These are phyloP conservation scores for Drosophila pachea DNA, from an alignment of 1,140 invertebrate genomes.

Conservation along the genomic window DNA sequence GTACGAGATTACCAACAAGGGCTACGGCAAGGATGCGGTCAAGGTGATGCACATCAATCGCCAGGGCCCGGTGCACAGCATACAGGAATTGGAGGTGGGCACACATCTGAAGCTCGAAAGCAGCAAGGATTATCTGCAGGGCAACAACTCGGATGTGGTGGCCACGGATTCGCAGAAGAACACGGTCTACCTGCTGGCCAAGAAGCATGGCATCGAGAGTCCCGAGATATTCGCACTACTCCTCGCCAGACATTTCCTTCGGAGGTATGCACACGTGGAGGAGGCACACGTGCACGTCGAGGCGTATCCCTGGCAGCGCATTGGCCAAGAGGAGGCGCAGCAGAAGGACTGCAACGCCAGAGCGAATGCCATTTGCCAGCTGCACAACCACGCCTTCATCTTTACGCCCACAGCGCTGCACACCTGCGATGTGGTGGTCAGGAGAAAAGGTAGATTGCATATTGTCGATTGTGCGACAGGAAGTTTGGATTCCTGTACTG, in stretches of 20 bases:
- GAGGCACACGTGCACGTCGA: conserved; percentile 84
- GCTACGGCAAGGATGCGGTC: conserved; percentile 87
- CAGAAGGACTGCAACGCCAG: too few relatives aligned
- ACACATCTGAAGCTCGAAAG: conserved; percentile 85
- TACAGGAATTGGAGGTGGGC: conserved; percentile 86
- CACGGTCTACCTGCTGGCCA: conserved; percentile 88
- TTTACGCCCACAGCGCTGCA: conserved; percentile 83
- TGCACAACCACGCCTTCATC: conserved; percentile 88
- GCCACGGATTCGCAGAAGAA: conserved; percentile 91
- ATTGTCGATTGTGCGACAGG: too few relatives aligned
- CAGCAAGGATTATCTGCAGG: conserved; percentile 82
- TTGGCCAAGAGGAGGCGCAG: conserved; percentile 79
- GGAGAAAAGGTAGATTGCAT: conserved; percentile 81
- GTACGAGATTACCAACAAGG: conserved; percentile 83
- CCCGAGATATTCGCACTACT: conserved; percentile 87
- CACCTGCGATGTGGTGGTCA: conserved; percentile 83
- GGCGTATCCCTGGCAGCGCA: conserved; percentile 86
- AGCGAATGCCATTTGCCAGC: conserved; percentile 70
- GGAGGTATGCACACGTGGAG: conserved; percentile 85
- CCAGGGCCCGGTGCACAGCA: conserved; percentile 83
- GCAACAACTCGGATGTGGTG: conserved; percentile 86
- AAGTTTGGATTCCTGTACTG: background rate
- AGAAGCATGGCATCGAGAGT: conserved; percentile 85
- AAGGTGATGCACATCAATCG: conserved; percentile 85
- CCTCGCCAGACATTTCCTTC: conserved; percentile 85